Base-by-base conservation (phyloP, 2,888 invertebrate genomes). In the Cantharis rufa region DNA sequence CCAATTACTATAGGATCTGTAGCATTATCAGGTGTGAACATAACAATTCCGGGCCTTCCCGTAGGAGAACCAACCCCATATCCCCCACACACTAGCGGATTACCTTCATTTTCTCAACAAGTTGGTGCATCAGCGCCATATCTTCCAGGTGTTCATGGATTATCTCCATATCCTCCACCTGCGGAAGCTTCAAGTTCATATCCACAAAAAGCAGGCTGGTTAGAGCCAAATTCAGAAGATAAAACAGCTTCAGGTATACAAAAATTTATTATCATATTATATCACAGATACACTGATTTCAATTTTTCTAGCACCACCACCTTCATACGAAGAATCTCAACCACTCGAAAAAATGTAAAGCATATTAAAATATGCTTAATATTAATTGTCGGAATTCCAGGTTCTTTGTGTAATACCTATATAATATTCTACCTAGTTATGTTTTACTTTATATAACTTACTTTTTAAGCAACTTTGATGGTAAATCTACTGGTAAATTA, bases 291-390 rank as follows among this genome's bases (percentile, higher is more conserved):
- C 3, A 18, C 3, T 32, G 3, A 32, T 69, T 69, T 10, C 15
- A 16, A 16, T 72, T 72, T 61, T 48, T 63, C 15, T 63, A 21
- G 69, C 74, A 10, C 74, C 70, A 11, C 74, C 74, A 13, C 74
- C 74, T 16, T 28, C 74, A 15, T 74, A 74, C 16, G 74, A 74
- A 63, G 74, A 74, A 62, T 69, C 74, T 63, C 62, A 74, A 10
- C 61, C 27, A 13, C 16, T 63, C 10, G 27, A 15, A 32, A 11
- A 63, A 74, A 28, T 18, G 2, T 18, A 18, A 18, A 18, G 18
- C 3, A 3, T 64, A 63, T 21, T 21, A 11, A 64, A 21, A 7
- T n/a, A 9, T 0, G 1, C 64, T 66, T n/a, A 48, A n/a, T n/a
- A 48, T 7, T 24, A 1, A 24, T 24, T 24, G 9, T 24, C 9